phyloP scores from a whole-genome alignment of 2,797 vertebrate species.

The Hyperoplus lanceolatus region DNA sequence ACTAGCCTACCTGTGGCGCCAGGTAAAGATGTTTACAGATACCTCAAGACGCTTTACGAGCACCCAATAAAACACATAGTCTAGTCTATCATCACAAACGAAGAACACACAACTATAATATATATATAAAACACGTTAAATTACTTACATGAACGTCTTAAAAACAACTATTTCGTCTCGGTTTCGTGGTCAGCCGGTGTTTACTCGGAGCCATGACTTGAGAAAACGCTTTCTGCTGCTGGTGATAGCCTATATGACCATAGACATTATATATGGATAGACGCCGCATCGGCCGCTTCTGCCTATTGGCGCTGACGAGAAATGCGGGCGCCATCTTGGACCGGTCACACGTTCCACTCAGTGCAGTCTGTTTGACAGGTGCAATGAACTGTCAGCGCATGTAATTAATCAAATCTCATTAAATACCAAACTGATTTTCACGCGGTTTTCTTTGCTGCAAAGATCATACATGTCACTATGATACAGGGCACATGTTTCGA shows the following conservation, averaged over 20 bases:
- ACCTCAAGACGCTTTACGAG: not conserved
- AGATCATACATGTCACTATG: too few species aligned
- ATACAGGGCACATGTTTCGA: too few species aligned
- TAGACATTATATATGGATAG: too few species aligned
- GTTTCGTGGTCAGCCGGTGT: conserved; percentile 1
- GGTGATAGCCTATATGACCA: conserved; percentile 41
- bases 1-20: conserved; percentile 35
- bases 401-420: too few species aligned
- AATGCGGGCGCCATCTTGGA: too few species aligned
- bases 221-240: conserved; percentile 46
- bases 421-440: too few species aligned
- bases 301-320: too few species aligned
- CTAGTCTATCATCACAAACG: not conserved
- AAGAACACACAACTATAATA: not conserved
- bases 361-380: too few species aligned
- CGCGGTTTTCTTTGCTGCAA: too few species aligned
- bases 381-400: too few species aligned
- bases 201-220: conserved; percentile 49
- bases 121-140: not conserved
- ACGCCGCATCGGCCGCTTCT: too few species aligned
- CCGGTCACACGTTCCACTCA: too few species aligned
- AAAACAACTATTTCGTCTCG: not conserved
- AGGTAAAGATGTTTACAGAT: conserved; percentile 4
- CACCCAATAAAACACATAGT: not conserved
- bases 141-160: conserved; percentile 43